Conservation (phyloP, 2,888 invertebrate species). For the Agapostemon virescens region DNA sequence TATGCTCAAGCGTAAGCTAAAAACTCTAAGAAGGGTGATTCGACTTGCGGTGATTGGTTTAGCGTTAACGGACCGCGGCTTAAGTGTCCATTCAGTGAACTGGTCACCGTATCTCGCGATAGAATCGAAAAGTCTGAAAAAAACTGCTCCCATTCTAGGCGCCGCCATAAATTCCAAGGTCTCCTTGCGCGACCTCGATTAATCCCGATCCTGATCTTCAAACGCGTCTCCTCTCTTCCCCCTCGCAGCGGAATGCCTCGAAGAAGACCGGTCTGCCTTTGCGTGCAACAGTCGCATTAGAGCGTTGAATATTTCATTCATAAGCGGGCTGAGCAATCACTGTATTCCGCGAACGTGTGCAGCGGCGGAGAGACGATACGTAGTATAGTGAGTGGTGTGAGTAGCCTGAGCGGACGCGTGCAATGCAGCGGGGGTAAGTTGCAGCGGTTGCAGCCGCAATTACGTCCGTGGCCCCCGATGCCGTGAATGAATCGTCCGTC, state of each 20-base stretch:
- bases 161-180: conserved; percentile 31
- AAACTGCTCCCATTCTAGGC: not conserved
- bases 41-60: too few species aligned
- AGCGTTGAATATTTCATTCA: conserved; percentile 79
- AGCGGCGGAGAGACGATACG: conserved; percentile 49
- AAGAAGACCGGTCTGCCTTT: conserved; percentile 69
- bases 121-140: not conserved
- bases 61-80: too few species aligned
- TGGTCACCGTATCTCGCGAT: too few species aligned
- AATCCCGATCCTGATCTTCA: conserved; percentile 42
- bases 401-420: conserved; percentile 39
- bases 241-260: conserved; percentile 44
- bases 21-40: too few species aligned
- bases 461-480: conserved; percentile 68
- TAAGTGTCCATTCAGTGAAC: too few species aligned
- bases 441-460: conserved; percentile 68
- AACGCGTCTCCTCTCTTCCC: conserved; percentile 21
- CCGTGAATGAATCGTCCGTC: conserved; percentile 72
- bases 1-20: too few species aligned
- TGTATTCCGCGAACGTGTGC: conserved; percentile 70
- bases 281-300: conserved; percentile 78
- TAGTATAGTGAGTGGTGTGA: conserved; percentile 47
- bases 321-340: conserved; percentile 70
- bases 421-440: conserved; percentile 53
- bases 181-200: conserved; percentile 53